Base-by-base conservation (phyloP, 2,888 invertebrate genomes). In the Cryptops parisi region DNA sequence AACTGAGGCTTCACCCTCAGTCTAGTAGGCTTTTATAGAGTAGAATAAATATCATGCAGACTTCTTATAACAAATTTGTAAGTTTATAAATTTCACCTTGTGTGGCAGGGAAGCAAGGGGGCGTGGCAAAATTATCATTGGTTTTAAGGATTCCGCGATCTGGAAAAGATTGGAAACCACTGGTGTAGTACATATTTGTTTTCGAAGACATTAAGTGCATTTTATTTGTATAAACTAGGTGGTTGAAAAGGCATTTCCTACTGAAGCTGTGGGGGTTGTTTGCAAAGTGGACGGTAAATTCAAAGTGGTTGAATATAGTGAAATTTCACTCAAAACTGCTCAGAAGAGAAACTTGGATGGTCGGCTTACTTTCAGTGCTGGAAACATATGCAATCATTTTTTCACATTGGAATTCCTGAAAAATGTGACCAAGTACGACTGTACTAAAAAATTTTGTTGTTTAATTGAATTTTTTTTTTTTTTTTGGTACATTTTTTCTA, bases 321-420 rank as follows among this genome's bases (percentile, higher is more conserved):
- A 99, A 68, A 82, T 99, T 51, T 85, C 90, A 0, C 76, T 81
- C 38, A 80, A 84, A 61, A 88, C 91, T 0, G 85, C 96, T 0
- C 83, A 88, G 68, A 77, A 82, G 62, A 72, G 79, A 50, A 83
- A 87, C 57, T 58, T 66, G 1, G 81, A 88, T 60, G 93, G 91
- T 0, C 74, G 81, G 49, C 74, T 98, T 0, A 79, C 85, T 0
- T 98, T 93, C 67, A 88, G 81, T 54, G 91, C 96, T 1, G 98
- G 96, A 1, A 97, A 91, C 67, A 98, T 99, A 58, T 97, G 97
- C 69, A 98, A 97, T 68, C 98, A 99, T 65, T 94, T 90, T 67
- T 98, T 98, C 71, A 84, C 86, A 0, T 72, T 84, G 0, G 78
- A 83, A 54, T 99, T 98, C 68, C 73, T 99, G 3, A 72, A 77